Conservation (phyloP, 2,113 vertebrate species). For the Aspiorhynchus laticeps region DNA sequence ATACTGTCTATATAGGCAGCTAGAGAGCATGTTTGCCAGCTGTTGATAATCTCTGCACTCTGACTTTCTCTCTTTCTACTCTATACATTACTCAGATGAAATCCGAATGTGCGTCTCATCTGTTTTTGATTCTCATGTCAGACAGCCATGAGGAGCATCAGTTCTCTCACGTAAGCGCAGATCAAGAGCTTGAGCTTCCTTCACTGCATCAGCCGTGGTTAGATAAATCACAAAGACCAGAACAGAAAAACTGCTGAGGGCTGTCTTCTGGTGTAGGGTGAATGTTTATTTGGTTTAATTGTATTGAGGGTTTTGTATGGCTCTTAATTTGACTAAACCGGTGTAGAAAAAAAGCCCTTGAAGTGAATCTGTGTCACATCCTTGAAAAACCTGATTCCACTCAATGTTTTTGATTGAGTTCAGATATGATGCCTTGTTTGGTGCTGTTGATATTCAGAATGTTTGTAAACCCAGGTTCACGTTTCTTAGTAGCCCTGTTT, state of each 20-base stretch:
- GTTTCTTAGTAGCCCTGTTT: background rate
- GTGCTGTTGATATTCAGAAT: background rate
- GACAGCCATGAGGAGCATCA: constrained; percentile 11
- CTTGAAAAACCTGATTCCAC: background rate
- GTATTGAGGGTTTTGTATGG: background rate
- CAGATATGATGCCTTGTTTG: background rate
- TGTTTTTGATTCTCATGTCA: constrained; percentile 20
- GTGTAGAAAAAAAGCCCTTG: background rate
- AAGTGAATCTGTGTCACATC: background rate
- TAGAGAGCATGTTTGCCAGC: background rate
- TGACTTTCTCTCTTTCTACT: background rate
- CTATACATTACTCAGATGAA: background rate
- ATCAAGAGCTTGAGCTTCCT: background rate
- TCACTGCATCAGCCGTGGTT: background rate
- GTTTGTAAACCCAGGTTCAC: background rate
- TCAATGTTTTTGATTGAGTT: background rate
- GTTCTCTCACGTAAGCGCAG: background rate
- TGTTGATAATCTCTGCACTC: background rate
- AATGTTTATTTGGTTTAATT: background rate
- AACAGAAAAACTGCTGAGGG: background rate
- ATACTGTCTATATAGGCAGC: background rate
- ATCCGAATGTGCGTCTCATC: constrained; percentile 34
- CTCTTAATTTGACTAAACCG: background rate
- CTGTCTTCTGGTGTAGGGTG: background rate
- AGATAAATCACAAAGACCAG: background rate